Base-by-base conservation (phyloP, 1,140 invertebrate species). In the Cyclargus thomasi region DNA sequence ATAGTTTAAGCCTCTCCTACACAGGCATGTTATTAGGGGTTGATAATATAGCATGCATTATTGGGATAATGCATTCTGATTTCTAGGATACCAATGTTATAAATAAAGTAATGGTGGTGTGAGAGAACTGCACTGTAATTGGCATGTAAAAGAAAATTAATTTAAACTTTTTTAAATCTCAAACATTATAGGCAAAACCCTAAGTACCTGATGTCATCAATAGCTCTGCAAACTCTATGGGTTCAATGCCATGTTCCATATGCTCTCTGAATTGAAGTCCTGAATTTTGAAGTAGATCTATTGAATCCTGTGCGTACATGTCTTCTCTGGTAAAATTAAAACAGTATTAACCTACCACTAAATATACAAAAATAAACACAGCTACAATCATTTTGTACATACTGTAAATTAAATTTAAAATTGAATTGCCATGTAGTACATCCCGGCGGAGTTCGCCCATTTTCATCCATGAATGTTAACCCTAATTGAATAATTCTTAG, bases 261-360 rank as follows among this genome's bases (percentile, higher is more conserved):
- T 99, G 97, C 90, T 98, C 97, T 81, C 98, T 96, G 85, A 99
- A 99, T 85, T 99, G 97, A 70, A 99, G 97, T 21, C 98, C 98
- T 67, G 97, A 98, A 88, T 98, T 98, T 83, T 96, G 95, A 55
- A 99, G 92, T 77, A 99, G 93, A 86, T 99, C 98, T 86, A 99
- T 99, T 70, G 97, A 99, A 83, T 99, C 98, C 90, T 99, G 97
- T 21, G 98, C 98, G 91, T 98, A 99, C 97, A 99, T 99, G 83
- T 99, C 98, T 91, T 98, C 97, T 69, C 96, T 98, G 68, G 66
- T 66, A 70, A 74, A 63, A 75, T 70, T 55, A 35, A 66, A 66
- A 66, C 2, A 11, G 6, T 66, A 20, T 20, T 66, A 59, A 11
- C 18, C 10, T 20, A 59, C 55, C 3, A 59, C 18, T 65, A 57